These are phyloP conservation scores for Cossypha polioptera DNA, from an alignment of 2,797 vertebrate species.

Conservation along the genomic window DNA sequence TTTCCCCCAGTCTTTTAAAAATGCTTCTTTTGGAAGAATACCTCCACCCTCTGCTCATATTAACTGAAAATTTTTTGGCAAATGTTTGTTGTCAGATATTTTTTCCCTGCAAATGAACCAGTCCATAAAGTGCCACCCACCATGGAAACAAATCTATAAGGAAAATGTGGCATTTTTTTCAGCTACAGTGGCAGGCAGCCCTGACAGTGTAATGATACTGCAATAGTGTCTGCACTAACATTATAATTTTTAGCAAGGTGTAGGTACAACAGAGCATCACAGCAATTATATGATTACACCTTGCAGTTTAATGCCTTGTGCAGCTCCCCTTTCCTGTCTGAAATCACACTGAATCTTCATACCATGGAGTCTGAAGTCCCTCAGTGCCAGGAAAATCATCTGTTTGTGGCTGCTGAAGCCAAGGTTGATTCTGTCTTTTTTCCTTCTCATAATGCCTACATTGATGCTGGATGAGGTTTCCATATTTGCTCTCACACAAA, in stretches of 20 bases:
- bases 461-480: not conserved
- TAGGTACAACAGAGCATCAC: slow-evolving; percentile 16
- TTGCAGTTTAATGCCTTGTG: not conserved
- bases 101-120: not conserved
- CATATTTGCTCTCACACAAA: not conserved
- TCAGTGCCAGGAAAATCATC: not conserved
- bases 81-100: not conserved
- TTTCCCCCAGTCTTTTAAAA: not conserved
- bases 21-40: not conserved
- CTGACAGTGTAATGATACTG: slow-evolving; percentile 10
- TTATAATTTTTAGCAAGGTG: slow-evolving; percentile 16
- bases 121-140: not conserved
- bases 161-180: not conserved
- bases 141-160: not conserved
- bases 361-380: not conserved
- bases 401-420: not conserved
- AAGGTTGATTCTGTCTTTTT: not conserved
- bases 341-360: not conserved
- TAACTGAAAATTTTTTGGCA: not conserved
- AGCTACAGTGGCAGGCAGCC: not conserved
- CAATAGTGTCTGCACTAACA: not conserved
- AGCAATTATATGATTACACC: not conserved
- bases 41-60: not conserved
- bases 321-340: not conserved
- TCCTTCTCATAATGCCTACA: not conserved